Evolutionary conservation across 2,888 invertebrate genomes (phyloP).

Genomic region (Acanthosepion esculentum): DNA sequence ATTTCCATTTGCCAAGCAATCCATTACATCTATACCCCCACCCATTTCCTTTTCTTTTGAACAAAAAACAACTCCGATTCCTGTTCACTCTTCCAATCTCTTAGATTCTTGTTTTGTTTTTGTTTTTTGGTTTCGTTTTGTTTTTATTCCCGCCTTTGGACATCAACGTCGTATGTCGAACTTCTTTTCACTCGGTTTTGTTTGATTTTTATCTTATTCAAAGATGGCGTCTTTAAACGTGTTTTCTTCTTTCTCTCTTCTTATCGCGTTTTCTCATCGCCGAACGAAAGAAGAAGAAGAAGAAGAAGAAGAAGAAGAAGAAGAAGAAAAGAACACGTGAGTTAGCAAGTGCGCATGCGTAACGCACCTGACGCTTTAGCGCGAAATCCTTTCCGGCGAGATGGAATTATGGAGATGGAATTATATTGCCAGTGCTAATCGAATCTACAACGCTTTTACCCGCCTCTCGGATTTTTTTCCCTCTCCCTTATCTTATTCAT

Average conservation of each 20-base stretch:
- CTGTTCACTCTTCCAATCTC: too few relatives aligned
- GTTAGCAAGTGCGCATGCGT: neutral
- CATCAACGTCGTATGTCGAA: too few relatives aligned
- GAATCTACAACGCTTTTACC: neutral
- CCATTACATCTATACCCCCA: too few relatives aligned
- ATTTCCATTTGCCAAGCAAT: too few relatives aligned
- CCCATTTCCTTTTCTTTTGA: too few relatives aligned
- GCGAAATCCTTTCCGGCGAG: neutral
- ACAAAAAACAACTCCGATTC: too few relatives aligned
- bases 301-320: neutral
- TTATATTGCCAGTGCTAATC: neutral
- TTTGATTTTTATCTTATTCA: too few relatives aligned
- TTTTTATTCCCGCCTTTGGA: too few relatives aligned
- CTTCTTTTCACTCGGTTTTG: too few relatives aligned
- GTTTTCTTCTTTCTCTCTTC: neutral
- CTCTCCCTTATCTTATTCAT: neutral
- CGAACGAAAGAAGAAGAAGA: neutral
- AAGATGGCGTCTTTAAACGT: neutral
- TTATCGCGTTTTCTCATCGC: neutral
- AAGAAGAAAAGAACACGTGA: neutral
- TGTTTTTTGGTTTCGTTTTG: too few relatives aligned
- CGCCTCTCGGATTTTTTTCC: neutral
- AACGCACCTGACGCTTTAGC: neutral
- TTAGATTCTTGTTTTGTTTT: too few relatives aligned
- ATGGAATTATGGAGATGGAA: slow-evolving; percentile 1